phyloP scores from a whole-genome alignment of 2,888 invertebrate genomes.

The Lasiommata megera region DNA sequence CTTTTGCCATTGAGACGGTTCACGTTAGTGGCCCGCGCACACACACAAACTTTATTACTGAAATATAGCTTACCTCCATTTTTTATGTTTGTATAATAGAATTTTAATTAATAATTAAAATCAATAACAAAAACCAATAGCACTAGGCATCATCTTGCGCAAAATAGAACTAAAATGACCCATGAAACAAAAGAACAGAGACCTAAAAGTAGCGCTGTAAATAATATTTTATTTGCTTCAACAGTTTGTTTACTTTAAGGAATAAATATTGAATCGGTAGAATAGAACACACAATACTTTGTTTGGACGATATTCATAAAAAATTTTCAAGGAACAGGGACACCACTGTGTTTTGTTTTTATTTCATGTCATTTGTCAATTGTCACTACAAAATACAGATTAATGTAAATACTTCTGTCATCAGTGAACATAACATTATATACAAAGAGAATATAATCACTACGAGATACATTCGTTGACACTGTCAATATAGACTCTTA shows the following conservation, averaged over 20 bases:
- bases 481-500: too few relatives aligned
- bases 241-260: neutral
- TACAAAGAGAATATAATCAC: too few relatives aligned
- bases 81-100: constrained; percentile 28
- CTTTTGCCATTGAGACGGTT: too few relatives aligned
- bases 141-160: constrained; percentile 23
- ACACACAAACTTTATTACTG: too few relatives aligned
- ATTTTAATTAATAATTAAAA: constrained; percentile 7
- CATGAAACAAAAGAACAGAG: constrained; percentile 41
- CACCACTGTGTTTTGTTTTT: constrained; percentile 71
- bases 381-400: neutral
- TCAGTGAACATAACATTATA: too few relatives aligned
- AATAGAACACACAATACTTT: constrained; percentile 50
- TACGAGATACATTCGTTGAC: too few relatives aligned
- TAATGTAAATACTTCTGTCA: too few relatives aligned
- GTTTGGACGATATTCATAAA: constrained; percentile 64
- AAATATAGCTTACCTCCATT: constrained; percentile 69
- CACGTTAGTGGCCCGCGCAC: too few relatives aligned
- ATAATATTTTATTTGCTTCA: neutral
- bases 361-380: constrained; percentile 25
- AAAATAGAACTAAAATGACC: constrained; percentile 15
- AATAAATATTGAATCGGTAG: constrained; percentile 26
- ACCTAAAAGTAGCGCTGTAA: constrained; percentile 47
- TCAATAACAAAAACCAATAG: constrained; percentile 18
- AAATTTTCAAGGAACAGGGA: constrained; percentile 66